Evolutionary conservation across 1,140 invertebrate species (phyloP), one percentile per base, ranked within the genome.

Genomic region (Drosophila micromelanica): DNA sequence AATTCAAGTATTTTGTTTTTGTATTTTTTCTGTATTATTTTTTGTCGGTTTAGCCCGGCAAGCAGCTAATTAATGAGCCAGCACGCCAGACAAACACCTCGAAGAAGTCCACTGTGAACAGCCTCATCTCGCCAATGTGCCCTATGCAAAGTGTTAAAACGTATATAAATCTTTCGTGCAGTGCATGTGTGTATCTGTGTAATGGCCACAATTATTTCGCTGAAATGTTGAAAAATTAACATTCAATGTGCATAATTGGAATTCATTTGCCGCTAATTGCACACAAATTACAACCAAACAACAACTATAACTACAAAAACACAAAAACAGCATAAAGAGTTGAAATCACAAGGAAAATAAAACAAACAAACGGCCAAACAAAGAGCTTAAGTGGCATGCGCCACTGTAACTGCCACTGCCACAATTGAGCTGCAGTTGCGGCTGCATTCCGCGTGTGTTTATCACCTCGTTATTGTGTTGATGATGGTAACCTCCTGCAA

Each of bases 401-500:
- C 38, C 43, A 38, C 65, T 30, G 63, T n/a, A 13, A 42, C 37
- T 23, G 52, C 37, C n/a, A 40, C 23, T 51, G 12, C 30, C 43
- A 49, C 51, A 59, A 17, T 40, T 55, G n/a, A 56, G 13, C 37
- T 15, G 32, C 15, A 12, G 20, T 27, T 27, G 5, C 51, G 11
- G 55, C 51, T 55, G 72, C 59, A 60, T 76, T 60, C 52, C 62
- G 73, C 46, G 43, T 43, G 62, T 77, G 51, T 20, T 78, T 59
- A 63, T 46, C 71, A 51, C 37, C 46, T 46, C 15, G 35, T 43
- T 20, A 17, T 32, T 20, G 17, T 20, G 17, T 38, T 59, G 72
- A 85, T 76, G 63, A 92, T 92, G 91, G 91, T 92, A 65, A 92
- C 91, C 65, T 90, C 89, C 71, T 91, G 90, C 76, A 91, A 81